These are phyloP conservation scores for Drosophila yooni DNA, from an alignment of 2,888 invertebrate species.

Conservation along the genomic window DNA sequence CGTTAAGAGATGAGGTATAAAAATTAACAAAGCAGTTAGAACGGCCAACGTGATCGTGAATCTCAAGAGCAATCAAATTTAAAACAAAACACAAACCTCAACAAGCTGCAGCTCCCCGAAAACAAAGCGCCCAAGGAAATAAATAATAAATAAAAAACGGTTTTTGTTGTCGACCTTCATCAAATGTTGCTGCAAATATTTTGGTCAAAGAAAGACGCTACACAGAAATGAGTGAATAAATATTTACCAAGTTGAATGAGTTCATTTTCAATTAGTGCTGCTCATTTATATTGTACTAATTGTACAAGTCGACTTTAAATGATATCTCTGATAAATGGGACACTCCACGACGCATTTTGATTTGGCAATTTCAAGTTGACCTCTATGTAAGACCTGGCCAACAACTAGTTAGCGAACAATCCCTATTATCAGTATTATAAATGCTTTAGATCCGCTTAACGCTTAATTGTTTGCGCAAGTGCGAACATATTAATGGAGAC, in stretches of 20 bases:
- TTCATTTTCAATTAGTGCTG: neutral
- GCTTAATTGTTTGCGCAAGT: slow-evolving; percentile 48
- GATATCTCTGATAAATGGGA: neutral
- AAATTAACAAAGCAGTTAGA: slow-evolving; percentile 56
- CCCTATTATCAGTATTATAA: slow-evolving; percentile 3
- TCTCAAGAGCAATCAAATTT: slow-evolving; percentile 54
- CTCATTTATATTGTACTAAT: slow-evolving; percentile 23
- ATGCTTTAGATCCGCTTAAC: slow-evolving; percentile 62
- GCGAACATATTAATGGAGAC: slow-evolving; percentile 28
- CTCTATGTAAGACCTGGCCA: neutral
- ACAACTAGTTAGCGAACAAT: neutral
- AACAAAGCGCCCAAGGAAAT: slow-evolving; percentile 34
- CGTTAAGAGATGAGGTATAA: slow-evolving; percentile 35
- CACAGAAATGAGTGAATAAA: slow-evolving; percentile 12
- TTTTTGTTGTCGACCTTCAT: slow-evolving; percentile 39
- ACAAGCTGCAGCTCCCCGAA: slow-evolving; percentile 31
- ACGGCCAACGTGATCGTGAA: slow-evolving; percentile 58
- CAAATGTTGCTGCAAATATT: slow-evolving; percentile 36
- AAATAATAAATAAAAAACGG: slow-evolving; percentile 19
- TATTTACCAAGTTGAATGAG: neutral
- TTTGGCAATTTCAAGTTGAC: slow-evolving; percentile 28
- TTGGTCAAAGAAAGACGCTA: slow-evolving; percentile 21
- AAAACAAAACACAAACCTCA: slow-evolving; percentile 43
- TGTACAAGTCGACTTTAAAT: neutral
- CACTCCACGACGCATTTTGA: slow-evolving; percentile 12